These are phyloP conservation scores for Rhinoraja longicauda DNA, from an alignment of 2,797 vertebrate species.

Conservation along the genomic window DNA sequence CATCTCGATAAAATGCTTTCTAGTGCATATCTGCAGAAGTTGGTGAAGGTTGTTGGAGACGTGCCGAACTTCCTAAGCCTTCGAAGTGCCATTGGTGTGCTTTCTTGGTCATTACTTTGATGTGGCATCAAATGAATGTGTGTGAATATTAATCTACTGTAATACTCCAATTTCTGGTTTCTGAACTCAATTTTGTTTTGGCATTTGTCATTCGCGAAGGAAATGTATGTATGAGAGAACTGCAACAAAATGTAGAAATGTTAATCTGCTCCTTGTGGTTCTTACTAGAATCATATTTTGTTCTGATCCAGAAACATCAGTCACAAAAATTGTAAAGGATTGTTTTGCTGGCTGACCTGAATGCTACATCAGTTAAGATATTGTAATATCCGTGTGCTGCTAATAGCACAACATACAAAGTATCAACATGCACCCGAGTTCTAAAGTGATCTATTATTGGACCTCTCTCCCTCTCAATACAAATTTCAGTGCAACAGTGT, in stretches of 20 bases:
- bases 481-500: background rate
- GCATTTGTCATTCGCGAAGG: background rate
- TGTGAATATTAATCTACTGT: background rate
- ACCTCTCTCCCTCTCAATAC: background rate
- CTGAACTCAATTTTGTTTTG: too few relatives aligned
- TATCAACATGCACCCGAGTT: slow-evolving; percentile 3
- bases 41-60: too few relatives aligned
- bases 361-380: background rate
- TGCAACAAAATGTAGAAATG: background rate
- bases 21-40: too few relatives aligned
- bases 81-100: too few relatives aligned
- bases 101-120: too few relatives aligned
- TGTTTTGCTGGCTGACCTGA: background rate
- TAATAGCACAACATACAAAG: background rate
- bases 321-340: background rate
- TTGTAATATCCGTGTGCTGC: background rate
- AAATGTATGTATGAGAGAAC: background rate
- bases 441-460: background rate
- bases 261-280: background rate
- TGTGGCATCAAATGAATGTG: too few relatives aligned
- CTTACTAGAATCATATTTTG: background rate
- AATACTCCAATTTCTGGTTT: background rate
- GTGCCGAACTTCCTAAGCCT: too few relatives aligned
- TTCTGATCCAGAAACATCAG: background rate
- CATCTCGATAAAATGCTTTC: too few relatives aligned